Evolutionary conservation across 2,888 invertebrate species (phyloP), one percentile per base, ranked within the genome.

Genomic region (Octonoba sinensis): DNA sequence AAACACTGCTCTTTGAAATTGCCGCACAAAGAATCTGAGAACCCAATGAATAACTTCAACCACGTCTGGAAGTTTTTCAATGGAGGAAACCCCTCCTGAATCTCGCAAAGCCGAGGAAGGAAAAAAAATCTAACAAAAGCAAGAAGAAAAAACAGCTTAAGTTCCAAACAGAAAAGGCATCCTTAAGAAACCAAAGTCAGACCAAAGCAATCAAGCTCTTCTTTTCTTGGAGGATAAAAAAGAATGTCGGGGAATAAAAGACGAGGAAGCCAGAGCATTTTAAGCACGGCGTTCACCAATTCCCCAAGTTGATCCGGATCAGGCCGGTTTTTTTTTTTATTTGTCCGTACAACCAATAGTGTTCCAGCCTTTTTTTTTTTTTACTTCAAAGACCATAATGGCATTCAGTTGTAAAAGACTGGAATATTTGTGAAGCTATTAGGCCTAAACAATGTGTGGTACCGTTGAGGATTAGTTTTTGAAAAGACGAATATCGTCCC

Each of bases 201-300:
- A 62, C 62, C 65, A 49, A 65, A 49, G 65, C 65, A 65, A 65
- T 65, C 65, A 65, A 65, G 65, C 47, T 65, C 24, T 49, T 65
- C 49, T 46, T 65, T 65, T 65, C 46, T 22, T 20, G 22, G 24
- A 36, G 11, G 36, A 65, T 65, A 71, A 71, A 57, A 69, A 60
- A 57, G 16, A 22, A 18, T 15, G 16, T 20, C 46, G 24, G 12
- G 51, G 67, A 75, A 75, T 75, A 67, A 75, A 75, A 67, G 75
- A 67, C 49, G 56, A 47, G 22, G 65, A 47, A 27, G 24, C 59
- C 46, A 57, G 44, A 75, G 67, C 67, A 67, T 75, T 67, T 67
- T 75, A 67, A 75, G 75, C 59, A 67, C 60, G 47, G 20, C 49
- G 65, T 65, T 65, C 65, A 65, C n/a, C 44, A 49, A 65, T 47